phyloP scores from a whole-genome alignment of 2,888 invertebrate genomes.

The Chrysina gloriosa region DNA sequence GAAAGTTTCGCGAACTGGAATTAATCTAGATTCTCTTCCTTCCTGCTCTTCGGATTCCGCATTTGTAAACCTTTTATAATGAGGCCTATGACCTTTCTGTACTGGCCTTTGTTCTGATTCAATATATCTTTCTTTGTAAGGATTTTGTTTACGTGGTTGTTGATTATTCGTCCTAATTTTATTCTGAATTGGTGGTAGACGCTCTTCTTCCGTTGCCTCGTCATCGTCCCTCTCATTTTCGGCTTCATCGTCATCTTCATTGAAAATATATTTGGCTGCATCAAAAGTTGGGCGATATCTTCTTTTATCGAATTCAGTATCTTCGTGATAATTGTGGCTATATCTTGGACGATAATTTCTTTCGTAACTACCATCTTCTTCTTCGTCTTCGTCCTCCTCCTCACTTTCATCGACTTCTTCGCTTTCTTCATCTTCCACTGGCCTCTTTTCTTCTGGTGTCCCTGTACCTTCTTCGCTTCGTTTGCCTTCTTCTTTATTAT shows the following conservation, averaged over 20 bases:
- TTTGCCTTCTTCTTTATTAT: conserved; percentile 37
- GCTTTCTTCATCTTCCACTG: conserved; percentile 43
- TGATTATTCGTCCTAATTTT: background rate
- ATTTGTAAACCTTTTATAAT: background rate
- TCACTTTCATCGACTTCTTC: conserved; percentile 48
- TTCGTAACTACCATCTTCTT: conserved; percentile 45
- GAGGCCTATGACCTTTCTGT: background rate
- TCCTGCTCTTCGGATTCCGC: conserved; percentile 40
- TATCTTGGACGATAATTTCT: conserved; percentile 39
- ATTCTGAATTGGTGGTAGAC: background rate
- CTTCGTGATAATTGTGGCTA: conserved; percentile 38
- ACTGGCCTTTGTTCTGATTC: background rate
- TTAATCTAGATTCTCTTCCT: conserved; percentile 48
- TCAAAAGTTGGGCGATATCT: conserved; percentile 40
- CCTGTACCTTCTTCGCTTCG: conserved; percentile 40
- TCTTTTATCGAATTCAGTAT: conserved; percentile 40
- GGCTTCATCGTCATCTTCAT: conserved; percentile 46
- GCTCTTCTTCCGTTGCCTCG: background rate
- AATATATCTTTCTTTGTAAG: background rate
- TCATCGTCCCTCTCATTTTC: conserved; percentile 31
- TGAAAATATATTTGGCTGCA: conserved; percentile 39
- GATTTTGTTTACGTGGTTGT: background rate
- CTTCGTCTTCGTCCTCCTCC: conserved; percentile 40
- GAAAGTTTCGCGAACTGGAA: conserved; percentile 42
- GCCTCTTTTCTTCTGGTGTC: background rate